Evolutionary conservation across 1,140 invertebrate genomes (phyloP).

Genomic region (Orchestia grillus): DNA sequence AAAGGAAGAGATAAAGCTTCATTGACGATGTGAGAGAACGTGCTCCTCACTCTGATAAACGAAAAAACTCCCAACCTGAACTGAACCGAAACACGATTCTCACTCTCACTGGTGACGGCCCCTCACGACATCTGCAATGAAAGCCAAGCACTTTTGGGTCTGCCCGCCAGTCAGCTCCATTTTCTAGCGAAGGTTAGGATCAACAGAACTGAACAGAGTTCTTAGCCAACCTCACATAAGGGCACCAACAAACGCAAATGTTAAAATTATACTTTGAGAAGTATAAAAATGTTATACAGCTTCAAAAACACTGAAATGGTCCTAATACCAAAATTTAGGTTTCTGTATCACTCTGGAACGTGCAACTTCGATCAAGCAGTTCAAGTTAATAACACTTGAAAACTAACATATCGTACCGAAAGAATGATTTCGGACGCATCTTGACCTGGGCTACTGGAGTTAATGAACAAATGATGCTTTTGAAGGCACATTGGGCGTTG

Average conservation of each 20-base stretch:
- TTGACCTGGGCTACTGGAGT: neutral
- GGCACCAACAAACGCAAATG: neutral
- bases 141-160: neutral
- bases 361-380: too few relatives aligned
- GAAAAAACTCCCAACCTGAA: neutral
- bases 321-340: neutral
- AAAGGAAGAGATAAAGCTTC: too few relatives aligned
- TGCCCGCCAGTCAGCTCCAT: neutral
- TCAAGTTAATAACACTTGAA: too few relatives aligned
- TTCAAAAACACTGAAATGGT: neutral
- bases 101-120: neutral
- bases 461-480: neutral
- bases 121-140: neutral
- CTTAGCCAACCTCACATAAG: neutral
- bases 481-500: neutral
- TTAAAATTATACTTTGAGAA: neutral
- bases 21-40: too few relatives aligned
- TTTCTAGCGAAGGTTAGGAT: neutral
- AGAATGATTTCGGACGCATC: too few relatives aligned
- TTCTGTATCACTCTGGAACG: too few relatives aligned
- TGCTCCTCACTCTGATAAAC: too few relatives aligned
- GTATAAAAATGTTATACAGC: neutral
- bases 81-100: neutral
- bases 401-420: too few relatives aligned
- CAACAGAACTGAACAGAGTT: neutral